A percentile compares a stretch with the other conserved stretches of the same genome.
These are phyloP conservation scores for Sphaeridia pumilis DNA, from an alignment of 2,888 invertebrate species.

Conservation along the genomic window DNA sequence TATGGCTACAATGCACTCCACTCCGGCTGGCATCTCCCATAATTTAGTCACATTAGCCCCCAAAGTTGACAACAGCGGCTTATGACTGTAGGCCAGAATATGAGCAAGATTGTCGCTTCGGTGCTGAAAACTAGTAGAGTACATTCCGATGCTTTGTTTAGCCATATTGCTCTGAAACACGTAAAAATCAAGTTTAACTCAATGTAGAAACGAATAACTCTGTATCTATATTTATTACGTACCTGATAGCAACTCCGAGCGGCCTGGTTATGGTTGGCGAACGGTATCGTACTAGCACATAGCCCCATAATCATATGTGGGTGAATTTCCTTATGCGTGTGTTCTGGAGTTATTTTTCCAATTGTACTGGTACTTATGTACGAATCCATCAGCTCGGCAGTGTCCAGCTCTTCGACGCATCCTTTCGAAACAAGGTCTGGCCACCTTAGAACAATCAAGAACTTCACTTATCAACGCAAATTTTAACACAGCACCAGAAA, in stretches of 20 bases:
- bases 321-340: conserved; percentile 53
- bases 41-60: conserved; percentile 48
- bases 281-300: conserved; percentile 52
- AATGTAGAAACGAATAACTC: too few relatives aligned
- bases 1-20: conserved; percentile 52
- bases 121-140: conserved; percentile 51
- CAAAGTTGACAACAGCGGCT: conserved; percentile 49
- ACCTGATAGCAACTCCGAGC: conserved; percentile 51
- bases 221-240: too few relatives aligned
- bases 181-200: too few relatives aligned
- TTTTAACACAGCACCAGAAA: too few relatives aligned
- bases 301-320: conserved; percentile 54
- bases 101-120: conserved; percentile 52
- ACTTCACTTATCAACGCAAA: too few relatives aligned
- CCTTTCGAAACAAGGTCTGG: conserved; percentile 47
- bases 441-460: too few relatives aligned
- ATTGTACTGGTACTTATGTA: too few relatives aligned
- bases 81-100: conserved; percentile 51
- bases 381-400: conserved; percentile 49
- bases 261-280: conserved; percentile 53
- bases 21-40: conserved; percentile 39
- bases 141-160: conserved; percentile 51
- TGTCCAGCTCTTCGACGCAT: conserved; percentile 52
- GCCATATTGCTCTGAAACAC: conserved; percentile 49
- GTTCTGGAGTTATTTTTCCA: too few relatives aligned